These are phyloP conservation scores for Lathamus discolor DNA, from an alignment of 2,113 vertebrate genomes.

Conservation along the genomic window DNA sequence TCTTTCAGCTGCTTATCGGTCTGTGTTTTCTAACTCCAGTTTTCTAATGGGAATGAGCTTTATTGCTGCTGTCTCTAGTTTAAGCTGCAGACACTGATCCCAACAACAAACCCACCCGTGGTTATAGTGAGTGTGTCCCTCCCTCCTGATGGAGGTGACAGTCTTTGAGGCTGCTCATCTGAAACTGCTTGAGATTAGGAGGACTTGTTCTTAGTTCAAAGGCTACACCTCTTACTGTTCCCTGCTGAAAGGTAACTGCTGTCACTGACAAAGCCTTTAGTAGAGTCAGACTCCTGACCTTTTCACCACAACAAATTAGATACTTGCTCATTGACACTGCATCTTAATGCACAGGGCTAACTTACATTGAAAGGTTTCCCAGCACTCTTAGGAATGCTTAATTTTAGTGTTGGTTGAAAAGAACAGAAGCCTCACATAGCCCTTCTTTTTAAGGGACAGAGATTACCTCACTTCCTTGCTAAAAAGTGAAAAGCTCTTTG, in stretches of 20 bases:
- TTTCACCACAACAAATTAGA: neutral
- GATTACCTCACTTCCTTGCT: neutral
- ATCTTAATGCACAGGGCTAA: neutral
- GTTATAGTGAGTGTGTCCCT: neutral
- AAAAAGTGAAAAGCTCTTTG: constrained; percentile 42
- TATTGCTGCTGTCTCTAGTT: neutral
- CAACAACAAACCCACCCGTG: too few species aligned
- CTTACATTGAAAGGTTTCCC: neutral
- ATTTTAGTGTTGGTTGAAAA: neutral
- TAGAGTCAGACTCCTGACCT: neutral
- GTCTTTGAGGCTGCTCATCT: neutral
- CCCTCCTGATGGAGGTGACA: neutral
- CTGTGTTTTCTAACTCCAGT: neutral
- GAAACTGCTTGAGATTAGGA: neutral
- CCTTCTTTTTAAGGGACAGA: neutral
- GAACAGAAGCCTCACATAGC: neutral
- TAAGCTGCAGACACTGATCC: neutral
- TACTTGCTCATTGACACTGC: neutral
- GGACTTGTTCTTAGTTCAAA: neutral
- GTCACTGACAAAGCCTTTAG: neutral
- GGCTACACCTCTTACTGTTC: neutral
- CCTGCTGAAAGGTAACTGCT: neutral
- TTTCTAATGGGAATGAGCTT: neutral
- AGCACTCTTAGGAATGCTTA: neutral
- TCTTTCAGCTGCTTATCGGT: neutral